These are phyloP conservation scores for Cygnus olor DNA, from an alignment of 2,797 vertebrate genomes.

Conservation along the genomic window DNA sequence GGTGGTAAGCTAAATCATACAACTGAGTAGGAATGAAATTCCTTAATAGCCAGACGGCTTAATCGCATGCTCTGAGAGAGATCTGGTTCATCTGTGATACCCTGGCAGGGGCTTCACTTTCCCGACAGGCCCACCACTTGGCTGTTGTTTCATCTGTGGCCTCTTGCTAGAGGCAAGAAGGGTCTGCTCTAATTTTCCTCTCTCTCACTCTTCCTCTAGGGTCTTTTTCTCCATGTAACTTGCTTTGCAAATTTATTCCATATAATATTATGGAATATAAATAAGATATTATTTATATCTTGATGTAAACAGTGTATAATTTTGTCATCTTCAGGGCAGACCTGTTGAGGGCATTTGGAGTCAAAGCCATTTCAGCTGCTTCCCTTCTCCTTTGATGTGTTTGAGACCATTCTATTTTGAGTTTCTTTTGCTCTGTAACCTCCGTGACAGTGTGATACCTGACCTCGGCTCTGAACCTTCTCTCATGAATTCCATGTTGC, in stretches of 20 bases:
- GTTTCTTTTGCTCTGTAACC: background rate
- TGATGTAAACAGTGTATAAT: background rate
- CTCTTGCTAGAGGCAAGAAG: background rate
- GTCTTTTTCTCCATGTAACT: no score
- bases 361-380: background rate
- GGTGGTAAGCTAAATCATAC: no score
- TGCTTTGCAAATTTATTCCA: background rate
- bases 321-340: background rate
- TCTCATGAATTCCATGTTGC: background rate
- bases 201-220: no score
- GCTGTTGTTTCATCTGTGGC: no score
- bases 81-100: background rate
- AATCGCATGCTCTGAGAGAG: background rate
- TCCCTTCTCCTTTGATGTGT: background rate
- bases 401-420: background rate
- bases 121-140: background rate
- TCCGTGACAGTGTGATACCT: background rate
- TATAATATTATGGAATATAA: no score
- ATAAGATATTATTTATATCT: background rate
- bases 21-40: background rate
- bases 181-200: no score
- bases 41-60: background rate
- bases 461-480: background rate
- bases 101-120: background rate
- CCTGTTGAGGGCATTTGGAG: background rate